Conservation (phyloP, 37 sponge, comb jelly and placozoan species). For the Mnemiopsis leidyi region DNA sequence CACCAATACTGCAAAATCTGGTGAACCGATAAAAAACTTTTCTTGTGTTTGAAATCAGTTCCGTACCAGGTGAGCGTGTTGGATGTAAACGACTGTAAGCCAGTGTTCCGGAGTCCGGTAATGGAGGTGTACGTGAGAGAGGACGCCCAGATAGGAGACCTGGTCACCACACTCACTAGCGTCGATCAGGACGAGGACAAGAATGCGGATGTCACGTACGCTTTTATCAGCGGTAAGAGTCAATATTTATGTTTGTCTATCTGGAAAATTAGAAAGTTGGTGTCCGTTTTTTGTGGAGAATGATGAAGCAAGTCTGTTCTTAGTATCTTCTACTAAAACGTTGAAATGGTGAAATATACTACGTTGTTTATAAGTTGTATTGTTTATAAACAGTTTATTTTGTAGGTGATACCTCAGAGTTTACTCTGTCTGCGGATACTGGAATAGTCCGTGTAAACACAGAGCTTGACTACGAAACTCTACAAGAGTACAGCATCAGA, state of each 20-base stretch:
- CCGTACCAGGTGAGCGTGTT: constrained; percentile 12
- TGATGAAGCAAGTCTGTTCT: too few species aligned
- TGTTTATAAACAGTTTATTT: too few species aligned
- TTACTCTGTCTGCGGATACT: neutral
- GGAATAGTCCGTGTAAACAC: constrained; percentile 45
- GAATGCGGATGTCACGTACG: constrained; percentile 16
- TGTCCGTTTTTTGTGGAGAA: too few species aligned
- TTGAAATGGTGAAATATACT: too few species aligned
- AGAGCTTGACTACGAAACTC: constrained; percentile 32
- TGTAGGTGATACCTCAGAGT: neutral
- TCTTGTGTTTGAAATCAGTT: neutral
- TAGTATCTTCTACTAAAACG: too few species aligned
- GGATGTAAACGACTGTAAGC: constrained; percentile 56
- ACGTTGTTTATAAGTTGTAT: neutral
- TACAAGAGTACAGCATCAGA: constrained; percentile 29
- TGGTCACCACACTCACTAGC: constrained; percentile 40
- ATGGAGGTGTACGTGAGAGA: constrained; percentile 14
- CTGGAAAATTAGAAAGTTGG: too few species aligned
- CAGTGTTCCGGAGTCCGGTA: constrained; percentile 27
- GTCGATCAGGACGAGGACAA: neutral
- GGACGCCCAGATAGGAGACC: neutral
- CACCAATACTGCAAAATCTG: too few species aligned
- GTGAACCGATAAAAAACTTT: too few species aligned
- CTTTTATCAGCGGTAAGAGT: constrained; percentile 10
- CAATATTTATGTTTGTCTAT: too few species aligned